Base-by-base conservation (phyloP, 2,888 invertebrate species). In the Dioctria linearis region DNA sequence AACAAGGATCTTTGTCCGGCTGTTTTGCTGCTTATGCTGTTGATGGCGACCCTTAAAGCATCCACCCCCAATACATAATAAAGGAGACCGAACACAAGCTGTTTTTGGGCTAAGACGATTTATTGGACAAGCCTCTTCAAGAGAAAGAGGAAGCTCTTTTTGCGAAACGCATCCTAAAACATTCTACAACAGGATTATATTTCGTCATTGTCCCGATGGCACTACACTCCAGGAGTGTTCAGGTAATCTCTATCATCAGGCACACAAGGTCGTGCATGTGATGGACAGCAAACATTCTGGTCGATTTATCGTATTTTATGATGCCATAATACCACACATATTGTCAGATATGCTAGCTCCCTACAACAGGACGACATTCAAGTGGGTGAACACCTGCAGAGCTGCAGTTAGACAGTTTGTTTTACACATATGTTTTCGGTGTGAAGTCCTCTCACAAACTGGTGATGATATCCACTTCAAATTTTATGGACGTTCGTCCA, bases 231-330 rank as follows among this genome's bases (percentile, higher is more conserved):
- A 71, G 71, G 71, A 54, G 71, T 71, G 71, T 71, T 71, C 71
- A 71, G 71, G 71, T 71, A 71, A 71, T 71, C 71, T 71, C 37
- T 54, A 54, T n/a, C 71, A 71, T 49, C 25, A 39, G 11, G n/a
- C n/a, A n/a, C 13, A 13, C 25, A 59, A 13, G 11, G 59, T 59
- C 5, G 59, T 51, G 71, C 25, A 13, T 71, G 71, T 71, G 71
- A 71, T 71, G 71, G 71, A 71, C 71, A 71, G 71, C 51, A 71
- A 71, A 54, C 71, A 71, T 71, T 71, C 71, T 54, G 71, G 71
- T 54, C 71, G 71, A 71, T 71, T 71, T 71, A 71, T 71, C 71
- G 54, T 51, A 71, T 71, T 71, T 71, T 71, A 71, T 71, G 71
- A 71, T 39, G 71, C 71, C 71, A 71, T 71, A 51, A 71, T 54